Evolutionary conservation across 2,797 vertebrate genomes (phyloP).

Genomic region (Spinus olivaceus): DNA sequence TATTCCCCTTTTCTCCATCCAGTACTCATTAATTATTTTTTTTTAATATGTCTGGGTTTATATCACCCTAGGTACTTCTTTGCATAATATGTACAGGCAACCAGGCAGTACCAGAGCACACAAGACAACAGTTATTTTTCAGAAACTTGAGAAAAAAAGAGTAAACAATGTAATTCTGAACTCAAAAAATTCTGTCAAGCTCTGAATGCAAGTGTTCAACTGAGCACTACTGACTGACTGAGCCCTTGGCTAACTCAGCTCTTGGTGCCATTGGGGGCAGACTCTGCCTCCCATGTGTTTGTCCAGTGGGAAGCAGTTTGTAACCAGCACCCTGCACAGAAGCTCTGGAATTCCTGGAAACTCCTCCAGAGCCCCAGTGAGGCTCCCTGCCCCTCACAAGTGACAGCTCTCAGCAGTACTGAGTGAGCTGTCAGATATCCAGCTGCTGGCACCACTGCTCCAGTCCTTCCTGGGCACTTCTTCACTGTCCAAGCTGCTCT

Average conservation of each 20-base stretch:
- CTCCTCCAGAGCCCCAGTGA: rapidly evolving
- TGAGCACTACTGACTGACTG: not conserved
- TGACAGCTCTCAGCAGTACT: not conserved
- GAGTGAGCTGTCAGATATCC: not conserved
- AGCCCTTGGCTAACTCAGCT: not conserved
- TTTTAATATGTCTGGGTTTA: not conserved
- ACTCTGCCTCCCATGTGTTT: not conserved
- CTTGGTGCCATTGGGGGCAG: rapidly evolving
- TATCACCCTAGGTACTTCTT: not conserved
- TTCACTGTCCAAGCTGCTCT: not conserved
- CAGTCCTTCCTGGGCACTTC: not conserved
- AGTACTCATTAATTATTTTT: not conserved
- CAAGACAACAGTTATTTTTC: not conserved
- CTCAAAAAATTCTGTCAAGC: not conserved
- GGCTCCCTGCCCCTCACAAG: not conserved
- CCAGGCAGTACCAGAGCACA: not conserved
- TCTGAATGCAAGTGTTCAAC: not conserved
- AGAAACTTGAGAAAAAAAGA: not conserved
- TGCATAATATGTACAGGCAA: slow-evolving; percentile 15
- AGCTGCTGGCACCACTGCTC: not conserved
- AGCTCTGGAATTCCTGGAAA: not conserved
- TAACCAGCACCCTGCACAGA: not conserved
- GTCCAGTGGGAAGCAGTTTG: not conserved
- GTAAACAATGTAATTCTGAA: not conserved
- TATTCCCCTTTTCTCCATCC: not conserved